Base-by-base conservation (phyloP, 23 tunicate species). In the Aplidium turbinatum region DNA sequence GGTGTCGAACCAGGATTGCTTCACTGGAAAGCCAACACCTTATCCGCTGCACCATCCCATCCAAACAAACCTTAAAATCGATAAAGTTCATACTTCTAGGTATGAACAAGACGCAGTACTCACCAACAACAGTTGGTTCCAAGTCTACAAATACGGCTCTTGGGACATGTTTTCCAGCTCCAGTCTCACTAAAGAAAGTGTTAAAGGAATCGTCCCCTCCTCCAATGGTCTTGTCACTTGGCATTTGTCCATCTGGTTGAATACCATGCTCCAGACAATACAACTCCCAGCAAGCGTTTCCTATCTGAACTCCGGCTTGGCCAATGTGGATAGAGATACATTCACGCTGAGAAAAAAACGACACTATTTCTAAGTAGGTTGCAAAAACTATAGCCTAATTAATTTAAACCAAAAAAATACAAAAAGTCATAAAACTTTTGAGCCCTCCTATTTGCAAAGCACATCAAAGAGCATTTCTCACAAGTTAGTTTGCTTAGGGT, bases 161-260 rank as follows among this genome's bases (percentile, higher is more conserved):
- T 57, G 98, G 98, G n/a, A 92, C 98, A 55, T 92, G 98, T 65
- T 92, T 92, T 67, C 98, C 98, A 22, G 98, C 92, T 36, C 98
- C 98, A 42, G 98, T 92, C 70, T 85, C 98, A 35, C 92, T 84
- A 83, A 92, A 92, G 73, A 92, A 92, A 51, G 98, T 92, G 84
- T 92, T 92, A 79, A 92, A 92, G 61, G 98, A 92, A 46, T 92
- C 98, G 58, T 92, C 92, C 38, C 98, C 98, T 3, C 98, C 92
- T 34, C 98, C 98, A 36, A 92, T 84, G 36, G 98, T 92, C 35
- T 84, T 84, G 79, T 92, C 98, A 40, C 92, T 84, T 58, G 98
- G 98, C 98, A 92, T 92, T 36, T 92, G 98, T 30, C 98, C 98
- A 61, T 92, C 92, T 3, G 98, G 98, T 75, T 92, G 92, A 71